Percentiles rank a stretch among this genome's conserved stretches.
Evolutionary conservation across 1,140 invertebrate species (phyloP).

Genomic region (Drosophila tropicalis): DNA sequence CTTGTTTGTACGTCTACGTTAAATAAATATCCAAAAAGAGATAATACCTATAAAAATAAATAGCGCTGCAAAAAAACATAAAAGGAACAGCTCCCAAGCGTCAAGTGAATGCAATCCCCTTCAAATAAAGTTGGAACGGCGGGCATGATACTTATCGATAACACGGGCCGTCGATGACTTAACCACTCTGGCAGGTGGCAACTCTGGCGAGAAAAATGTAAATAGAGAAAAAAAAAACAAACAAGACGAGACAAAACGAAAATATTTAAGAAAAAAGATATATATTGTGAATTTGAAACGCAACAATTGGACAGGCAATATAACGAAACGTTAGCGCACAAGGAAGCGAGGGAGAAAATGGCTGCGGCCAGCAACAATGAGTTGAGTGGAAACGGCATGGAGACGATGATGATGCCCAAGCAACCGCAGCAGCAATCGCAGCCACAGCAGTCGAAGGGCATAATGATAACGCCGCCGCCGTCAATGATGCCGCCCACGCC

Average conservation of each 20-base stretch:
- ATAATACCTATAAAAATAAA: too few relatives aligned
- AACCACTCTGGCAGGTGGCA: slow-evolving; percentile 8
- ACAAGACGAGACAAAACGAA: slow-evolving; percentile 73
- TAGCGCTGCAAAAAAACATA: too few relatives aligned
- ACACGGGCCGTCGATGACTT: background rate
- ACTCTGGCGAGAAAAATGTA: slow-evolving; percentile 64
- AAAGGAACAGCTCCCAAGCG: too few relatives aligned
- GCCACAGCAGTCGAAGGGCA: slow-evolving; percentile 56
- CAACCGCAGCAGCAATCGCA: slow-evolving; percentile 25
- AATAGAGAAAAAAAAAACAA: slow-evolving; percentile 80
- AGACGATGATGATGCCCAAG: slow-evolving; percentile 37
- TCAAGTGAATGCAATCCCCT: too few relatives aligned
- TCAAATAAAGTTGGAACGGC: too few relatives aligned
- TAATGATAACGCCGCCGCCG: slow-evolving; percentile 86
- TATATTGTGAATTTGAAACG: slow-evolving; percentile 29
- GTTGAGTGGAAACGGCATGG: slow-evolving; percentile 50
- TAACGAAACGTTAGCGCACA: slow-evolving; percentile 31
- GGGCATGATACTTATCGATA: background rate
- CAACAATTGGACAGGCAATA: slow-evolving; percentile 31
- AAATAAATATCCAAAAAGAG: too few relatives aligned
- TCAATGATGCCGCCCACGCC: slow-evolving; percentile 84
- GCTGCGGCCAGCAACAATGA: slow-evolving; percentile 72
- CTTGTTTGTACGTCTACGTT: too few relatives aligned
- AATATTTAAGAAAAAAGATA: slow-evolving; percentile 29
- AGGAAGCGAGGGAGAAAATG: slow-evolving; percentile 35